These are phyloP conservation scores for Chloropsis cyanopogon DNA, from an alignment of 2,113 vertebrate genomes.

Conservation along the genomic window DNA sequence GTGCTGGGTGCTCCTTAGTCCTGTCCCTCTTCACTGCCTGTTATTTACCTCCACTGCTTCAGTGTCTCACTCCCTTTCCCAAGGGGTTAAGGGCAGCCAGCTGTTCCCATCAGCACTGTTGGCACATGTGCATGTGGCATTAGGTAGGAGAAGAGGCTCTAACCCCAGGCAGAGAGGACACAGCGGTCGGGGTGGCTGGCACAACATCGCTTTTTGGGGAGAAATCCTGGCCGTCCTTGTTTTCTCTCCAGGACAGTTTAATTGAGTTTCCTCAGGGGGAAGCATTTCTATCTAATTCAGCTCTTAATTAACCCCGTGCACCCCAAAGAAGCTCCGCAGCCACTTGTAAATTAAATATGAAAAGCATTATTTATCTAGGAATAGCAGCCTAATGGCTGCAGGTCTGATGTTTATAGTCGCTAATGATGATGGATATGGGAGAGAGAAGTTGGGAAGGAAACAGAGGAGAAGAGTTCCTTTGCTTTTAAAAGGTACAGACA, in stretches of 20 bases:
- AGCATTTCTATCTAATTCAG: slow-evolving; percentile 70
- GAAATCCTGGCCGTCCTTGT: background rate
- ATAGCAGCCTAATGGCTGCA: slow-evolving; percentile 64
- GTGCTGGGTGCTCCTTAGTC: background rate
- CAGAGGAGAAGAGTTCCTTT: background rate
- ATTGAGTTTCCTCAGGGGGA: slow-evolving; percentile 68
- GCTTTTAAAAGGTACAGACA: background rate
- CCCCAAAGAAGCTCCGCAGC: slow-evolving; percentile 68
- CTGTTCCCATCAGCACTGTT: rapidly evolving
- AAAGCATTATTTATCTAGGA: slow-evolving; percentile 76
- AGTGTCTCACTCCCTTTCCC: background rate
- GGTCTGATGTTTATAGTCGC: slow-evolving; percentile 66
- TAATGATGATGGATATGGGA: slow-evolving; percentile 74
- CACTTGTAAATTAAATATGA: slow-evolving; percentile 79
- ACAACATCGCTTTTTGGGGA: background rate
- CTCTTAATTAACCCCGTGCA: slow-evolving; percentile 76
- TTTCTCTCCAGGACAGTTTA: slow-evolving; percentile 44
- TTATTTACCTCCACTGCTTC: background rate
- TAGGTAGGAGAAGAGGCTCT: background rate
- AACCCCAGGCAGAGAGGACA: background rate
- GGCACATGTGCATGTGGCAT: rapidly evolving
- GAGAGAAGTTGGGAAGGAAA: slow-evolving; percentile 3
- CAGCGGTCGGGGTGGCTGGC: rapidly evolving
- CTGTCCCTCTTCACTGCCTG: background rate
- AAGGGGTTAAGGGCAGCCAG: background rate